Evolutionary conservation across 2,113 vertebrate genomes (phyloP).

Genomic region (Atractosteus spatula): DNA sequence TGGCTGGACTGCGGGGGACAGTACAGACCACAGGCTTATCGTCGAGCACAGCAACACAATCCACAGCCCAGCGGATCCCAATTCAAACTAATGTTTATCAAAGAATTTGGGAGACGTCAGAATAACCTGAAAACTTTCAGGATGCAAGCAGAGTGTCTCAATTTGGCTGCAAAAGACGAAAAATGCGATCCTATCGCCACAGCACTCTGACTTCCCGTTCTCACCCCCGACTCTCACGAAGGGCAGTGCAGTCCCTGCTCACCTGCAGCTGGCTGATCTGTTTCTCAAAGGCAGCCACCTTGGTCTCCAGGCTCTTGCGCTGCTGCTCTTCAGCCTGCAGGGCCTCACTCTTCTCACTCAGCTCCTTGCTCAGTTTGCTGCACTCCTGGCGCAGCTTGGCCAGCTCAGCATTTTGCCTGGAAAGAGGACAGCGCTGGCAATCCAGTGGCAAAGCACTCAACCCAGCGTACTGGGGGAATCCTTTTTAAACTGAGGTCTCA

Average conservation of each 20-base stretch:
- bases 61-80: too few species aligned
- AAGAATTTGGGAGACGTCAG: too few species aligned
- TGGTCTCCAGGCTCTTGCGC: slow-evolving; percentile 78
- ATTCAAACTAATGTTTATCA: too few species aligned
- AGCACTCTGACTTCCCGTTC: too few species aligned
- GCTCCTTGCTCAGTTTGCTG: slow-evolving; percentile 80
- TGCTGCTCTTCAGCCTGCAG: slow-evolving; percentile 79
- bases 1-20: slow-evolving; percentile 62
- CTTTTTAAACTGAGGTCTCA: too few species aligned
- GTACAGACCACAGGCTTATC: too few species aligned
- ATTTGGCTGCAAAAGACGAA: neutral
- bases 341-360: slow-evolving; percentile 76
- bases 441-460: too few species aligned
- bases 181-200: neutral
- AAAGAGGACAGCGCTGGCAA: slow-evolving; percentile 21
- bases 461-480: too few species aligned
- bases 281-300: slow-evolving; percentile 68
- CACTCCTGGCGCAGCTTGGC: slow-evolving; percentile 90
- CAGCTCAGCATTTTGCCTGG: slow-evolving; percentile 88
- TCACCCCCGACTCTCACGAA: too few species aligned
- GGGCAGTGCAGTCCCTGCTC: slow-evolving; percentile 8
- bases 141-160: neutral
- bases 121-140: too few species aligned
- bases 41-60: too few species aligned
- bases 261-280: slow-evolving; percentile 81